phyloP scores from a whole-genome alignment of 2,797 vertebrate genomes.

The Miichthys miiuy region DNA sequence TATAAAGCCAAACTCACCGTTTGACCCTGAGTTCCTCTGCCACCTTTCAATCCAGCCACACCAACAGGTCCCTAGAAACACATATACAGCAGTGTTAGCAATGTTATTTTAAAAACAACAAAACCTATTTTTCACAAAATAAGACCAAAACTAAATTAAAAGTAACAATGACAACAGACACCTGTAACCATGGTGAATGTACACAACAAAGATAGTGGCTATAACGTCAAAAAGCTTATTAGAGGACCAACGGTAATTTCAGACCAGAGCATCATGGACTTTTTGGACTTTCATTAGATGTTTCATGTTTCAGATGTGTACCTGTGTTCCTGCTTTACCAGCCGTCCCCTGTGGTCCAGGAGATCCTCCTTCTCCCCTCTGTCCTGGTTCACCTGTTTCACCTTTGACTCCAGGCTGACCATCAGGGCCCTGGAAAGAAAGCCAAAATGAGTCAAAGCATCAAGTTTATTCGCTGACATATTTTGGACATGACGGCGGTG shows the following conservation, averaged over 20 bases:
- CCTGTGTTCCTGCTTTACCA: constrained; percentile 91
- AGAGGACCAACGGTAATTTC: no score
- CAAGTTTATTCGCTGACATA: neutral
- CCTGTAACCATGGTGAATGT: neutral
- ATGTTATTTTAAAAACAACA: no score
- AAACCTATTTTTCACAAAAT: neutral
- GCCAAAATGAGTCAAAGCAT: neutral
- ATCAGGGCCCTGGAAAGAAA: constrained; percentile 88
- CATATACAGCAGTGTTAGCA: neutral
- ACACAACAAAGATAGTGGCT: neutral
- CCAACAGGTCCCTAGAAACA: constrained; percentile 89
- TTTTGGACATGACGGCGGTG: neutral
- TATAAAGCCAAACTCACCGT: constrained; percentile 85
- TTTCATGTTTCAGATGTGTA: constrained; percentile 55
- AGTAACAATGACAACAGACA: no score
- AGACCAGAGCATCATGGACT: no score
- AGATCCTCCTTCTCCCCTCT: constrained; percentile 92
- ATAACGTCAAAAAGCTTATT: no score
- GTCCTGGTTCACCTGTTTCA: constrained; percentile 92
- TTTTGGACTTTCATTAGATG: no score
- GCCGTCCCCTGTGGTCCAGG: constrained; percentile 93
- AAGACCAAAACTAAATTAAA: no score
- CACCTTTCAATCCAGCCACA: constrained; percentile 95
- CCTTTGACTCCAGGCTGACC: constrained; percentile 96
- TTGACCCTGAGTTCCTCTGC: constrained; percentile 94